These are phyloP conservation scores for Erannis defoliaria DNA, from an alignment of 2,888 invertebrate genomes.

Conservation along the genomic window DNA sequence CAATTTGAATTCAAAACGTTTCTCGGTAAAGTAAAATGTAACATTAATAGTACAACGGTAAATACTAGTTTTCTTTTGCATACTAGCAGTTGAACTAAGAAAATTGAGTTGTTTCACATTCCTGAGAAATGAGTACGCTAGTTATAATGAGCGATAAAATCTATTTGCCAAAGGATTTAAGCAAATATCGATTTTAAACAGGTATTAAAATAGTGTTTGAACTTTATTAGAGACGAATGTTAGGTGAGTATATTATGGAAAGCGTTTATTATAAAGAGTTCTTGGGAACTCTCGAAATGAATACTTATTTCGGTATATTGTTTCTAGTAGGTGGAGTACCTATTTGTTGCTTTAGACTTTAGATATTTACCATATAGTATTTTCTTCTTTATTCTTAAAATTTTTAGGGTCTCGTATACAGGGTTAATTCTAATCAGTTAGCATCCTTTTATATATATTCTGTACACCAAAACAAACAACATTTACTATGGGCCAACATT, in stretches of 20 bases:
- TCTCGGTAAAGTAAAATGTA: slow-evolving; percentile 17
- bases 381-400: too few species aligned
- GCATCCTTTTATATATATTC: too few species aligned
- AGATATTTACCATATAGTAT: too few species aligned
- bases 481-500: too few species aligned
- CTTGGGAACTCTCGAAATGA: not conserved
- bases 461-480: too few species aligned
- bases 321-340: too few species aligned
- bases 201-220: slow-evolving; percentile 13
- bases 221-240: slow-evolving; percentile 7
- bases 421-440: too few species aligned
- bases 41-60: slow-evolving; percentile 35
- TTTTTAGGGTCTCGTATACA: too few species aligned
- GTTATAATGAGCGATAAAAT: slow-evolving; percentile 29
- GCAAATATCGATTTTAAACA: slow-evolving; percentile 18
- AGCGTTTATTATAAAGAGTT: not conserved
- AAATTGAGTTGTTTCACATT: slow-evolving; percentile 43
- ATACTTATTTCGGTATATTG: not conserved
- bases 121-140: slow-evolving; percentile 24
- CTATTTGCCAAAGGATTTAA: slow-evolving; percentile 27
- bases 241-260: not conserved
- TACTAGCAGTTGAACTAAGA: slow-evolving; percentile 32
- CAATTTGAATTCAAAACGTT: slow-evolving; percentile 27
- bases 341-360: too few species aligned
- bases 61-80: slow-evolving; percentile 41